Evolutionary conservation across 2,797 vertebrate genomes (phyloP).

Genomic region (Arnoldichthys spilopterus): DNA sequence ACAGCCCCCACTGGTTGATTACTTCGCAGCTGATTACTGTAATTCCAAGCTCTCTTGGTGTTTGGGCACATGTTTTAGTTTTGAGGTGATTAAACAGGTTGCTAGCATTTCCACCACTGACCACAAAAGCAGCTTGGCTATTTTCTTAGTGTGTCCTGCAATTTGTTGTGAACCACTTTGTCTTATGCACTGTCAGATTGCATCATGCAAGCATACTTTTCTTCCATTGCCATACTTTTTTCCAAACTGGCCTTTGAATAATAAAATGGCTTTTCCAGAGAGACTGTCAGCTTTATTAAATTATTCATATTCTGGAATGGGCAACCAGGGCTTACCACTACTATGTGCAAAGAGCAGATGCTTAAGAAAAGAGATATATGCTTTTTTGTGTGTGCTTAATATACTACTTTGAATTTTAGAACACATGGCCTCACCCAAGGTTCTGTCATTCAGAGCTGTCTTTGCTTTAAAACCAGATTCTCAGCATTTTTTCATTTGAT

Average conservation of each 20-base stretch:
- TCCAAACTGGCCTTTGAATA: constrained; percentile 62
- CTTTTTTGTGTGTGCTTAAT: constrained; percentile 48
- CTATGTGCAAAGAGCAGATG: constrained; percentile 62
- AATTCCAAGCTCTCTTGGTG: no score
- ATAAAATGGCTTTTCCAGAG: constrained; percentile 65
- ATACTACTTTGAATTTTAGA: constrained; percentile 55
- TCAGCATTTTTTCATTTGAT: neutral
- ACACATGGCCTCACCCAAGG: constrained; percentile 51
- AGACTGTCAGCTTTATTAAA: constrained; percentile 67
- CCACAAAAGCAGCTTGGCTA: no score
- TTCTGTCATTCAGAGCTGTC: constrained; percentile 65
- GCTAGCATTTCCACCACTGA: no score
- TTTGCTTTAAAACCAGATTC: neutral
- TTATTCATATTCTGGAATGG: constrained; percentile 69
- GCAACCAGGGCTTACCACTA: constrained; percentile 63
- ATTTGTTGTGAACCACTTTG: constrained; percentile 31
- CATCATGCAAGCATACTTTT: constrained; percentile 43
- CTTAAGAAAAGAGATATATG: constrained; percentile 20
- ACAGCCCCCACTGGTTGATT: no score
- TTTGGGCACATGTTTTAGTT: no score
- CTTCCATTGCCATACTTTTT: constrained; percentile 55
- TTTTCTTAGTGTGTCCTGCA: constrained; percentile 9
- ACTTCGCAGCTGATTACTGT: no score
- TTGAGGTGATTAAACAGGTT: no score
- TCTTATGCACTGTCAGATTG: constrained; percentile 47